These are phyloP conservation scores for Drosophila melanogaster DNA, from an alignment of 1,140 invertebrate genomes.

Conservation along the genomic window DNA sequence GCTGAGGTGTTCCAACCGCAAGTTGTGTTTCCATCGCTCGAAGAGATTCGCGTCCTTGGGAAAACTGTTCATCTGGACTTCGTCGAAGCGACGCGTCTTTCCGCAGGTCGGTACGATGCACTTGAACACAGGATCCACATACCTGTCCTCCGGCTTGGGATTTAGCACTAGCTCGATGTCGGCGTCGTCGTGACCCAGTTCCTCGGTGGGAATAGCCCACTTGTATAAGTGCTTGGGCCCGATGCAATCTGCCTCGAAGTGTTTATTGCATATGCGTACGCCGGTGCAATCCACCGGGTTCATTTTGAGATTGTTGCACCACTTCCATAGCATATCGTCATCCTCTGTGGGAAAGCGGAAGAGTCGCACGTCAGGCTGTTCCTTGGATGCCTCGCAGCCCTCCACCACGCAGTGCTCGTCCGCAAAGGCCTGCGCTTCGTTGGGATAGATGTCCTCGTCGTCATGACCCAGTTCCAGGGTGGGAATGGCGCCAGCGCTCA, in stretches of 20 bases:
- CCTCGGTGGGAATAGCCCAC: constrained; percentile 71
- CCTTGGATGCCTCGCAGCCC: constrained; percentile 65
- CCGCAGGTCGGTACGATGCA: constrained; percentile 78
- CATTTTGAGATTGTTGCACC: constrained; percentile 82
- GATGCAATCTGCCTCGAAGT: constrained; percentile 73
- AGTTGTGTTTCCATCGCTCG: constrained; percentile 71
- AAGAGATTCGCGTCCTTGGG: constrained; percentile 71
- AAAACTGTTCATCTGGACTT: constrained; percentile 81
- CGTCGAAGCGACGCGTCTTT: constrained; percentile 78
- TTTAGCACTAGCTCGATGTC: constrained; percentile 68
- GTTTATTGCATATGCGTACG: constrained; percentile 75
- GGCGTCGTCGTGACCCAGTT: constrained; percentile 67
- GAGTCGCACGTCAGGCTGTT: constrained; percentile 68
- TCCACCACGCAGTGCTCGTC: constrained; percentile 71
- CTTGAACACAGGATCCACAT: constrained; percentile 70
- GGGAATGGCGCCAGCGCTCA: constrained; percentile 73
- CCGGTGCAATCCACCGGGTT: constrained; percentile 72
- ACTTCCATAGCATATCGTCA: constrained; percentile 78
- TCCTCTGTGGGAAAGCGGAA: constrained; percentile 78
- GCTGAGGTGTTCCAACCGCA: constrained; percentile 64
- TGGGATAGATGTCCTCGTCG: constrained; percentile 71
- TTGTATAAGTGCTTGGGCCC: constrained; percentile 72
- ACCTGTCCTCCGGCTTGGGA: constrained; percentile 69
- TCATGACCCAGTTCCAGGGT: constrained; percentile 75
- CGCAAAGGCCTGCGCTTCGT: constrained; percentile 73